Evolutionary conservation across 2,113 vertebrate species (phyloP), one percentile per base, ranked within the genome.

Genomic region (Monarcha castaneiventris): DNA sequence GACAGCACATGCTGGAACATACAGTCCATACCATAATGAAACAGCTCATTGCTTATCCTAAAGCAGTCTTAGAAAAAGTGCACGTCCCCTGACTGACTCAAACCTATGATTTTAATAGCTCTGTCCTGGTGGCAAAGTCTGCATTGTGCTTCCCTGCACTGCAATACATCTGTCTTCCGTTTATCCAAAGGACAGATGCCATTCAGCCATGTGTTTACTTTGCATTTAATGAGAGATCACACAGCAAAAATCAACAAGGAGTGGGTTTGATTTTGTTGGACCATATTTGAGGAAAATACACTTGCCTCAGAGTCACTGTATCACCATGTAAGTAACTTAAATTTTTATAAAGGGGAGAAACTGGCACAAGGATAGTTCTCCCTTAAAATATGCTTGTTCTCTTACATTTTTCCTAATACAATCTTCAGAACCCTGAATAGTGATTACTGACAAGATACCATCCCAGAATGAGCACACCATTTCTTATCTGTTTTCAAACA

Each of bases 131-230:
- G 63, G 54, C 51, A 83, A 91, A 93, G 59, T 51, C 55, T 84
- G 13, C 2, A 1, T 32, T 58, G 49, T 58, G 41, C 89, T 87
- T 77, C 27, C 83, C 75, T 46, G 68, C 51, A 12, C 71, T 43
- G 82, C 59, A 54, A 59, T 54, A 39, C 78, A 39, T 66, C 91
- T 95, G 90, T 58, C 87, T 81, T 80, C 79, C 1, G 0, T 74
- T 83, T 83, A 77, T 73, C 84, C 71, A 39, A 59, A 55, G 84
- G 74, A 94, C 91, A 93, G 94, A 54, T 91, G 82, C 52, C 87
- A 51, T 35, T 85, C 93, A 84, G 87, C 59, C 18, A 7, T 54
- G 39, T 29, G 46, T 93, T 94, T 94, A 58, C 69, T 82, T 73
- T 93, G 78, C 75, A 73, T 85, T 73, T 91, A 85, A 83, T 37